These are phyloP conservation scores for Metaphire vulgaris DNA, from an alignment of 1,140 invertebrate species.

Conservation along the genomic window DNA sequence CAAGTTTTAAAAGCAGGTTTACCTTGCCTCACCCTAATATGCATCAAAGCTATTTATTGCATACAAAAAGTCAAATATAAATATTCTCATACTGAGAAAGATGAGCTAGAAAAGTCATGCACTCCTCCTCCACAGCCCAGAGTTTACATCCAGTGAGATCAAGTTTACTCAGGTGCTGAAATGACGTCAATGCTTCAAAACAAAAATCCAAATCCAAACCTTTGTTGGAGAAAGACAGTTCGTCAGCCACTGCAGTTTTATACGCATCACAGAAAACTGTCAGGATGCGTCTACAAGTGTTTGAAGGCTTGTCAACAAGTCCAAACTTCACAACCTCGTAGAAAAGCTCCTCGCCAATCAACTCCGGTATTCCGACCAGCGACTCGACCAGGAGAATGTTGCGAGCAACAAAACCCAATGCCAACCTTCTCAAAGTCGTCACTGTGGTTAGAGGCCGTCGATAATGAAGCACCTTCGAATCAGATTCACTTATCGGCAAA, in stretches of 20 bases:
- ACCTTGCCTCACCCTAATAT: no score
- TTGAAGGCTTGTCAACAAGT: not conserved
- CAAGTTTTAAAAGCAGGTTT: no score
- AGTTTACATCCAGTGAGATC: not conserved
- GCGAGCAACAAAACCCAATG: not conserved
- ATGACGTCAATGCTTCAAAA: not conserved
- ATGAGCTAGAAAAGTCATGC: not conserved
- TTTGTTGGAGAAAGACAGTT: not conserved
- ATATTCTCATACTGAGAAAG: not conserved
- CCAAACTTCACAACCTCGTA: not conserved
- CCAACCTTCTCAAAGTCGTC: not conserved
- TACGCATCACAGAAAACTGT: not conserved
- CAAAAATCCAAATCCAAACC: not conserved
- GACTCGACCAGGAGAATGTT: not conserved
- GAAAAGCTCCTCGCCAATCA: not conserved
- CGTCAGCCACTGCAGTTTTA: not conserved
- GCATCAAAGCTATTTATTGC: not conserved
- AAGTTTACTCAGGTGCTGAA: not conserved
- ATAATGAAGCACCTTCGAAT: no score
- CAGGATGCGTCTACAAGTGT: not conserved
- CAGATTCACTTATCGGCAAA: no score
- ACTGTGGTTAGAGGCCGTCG: no score
- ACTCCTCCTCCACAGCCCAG: not conserved
- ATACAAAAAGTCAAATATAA: no score
- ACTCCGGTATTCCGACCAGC: not conserved